Evolutionary conservation across 2,888 invertebrate genomes (phyloP), one percentile per base, ranked within the genome.

Genomic region (Cyaniris semiargus): DNA sequence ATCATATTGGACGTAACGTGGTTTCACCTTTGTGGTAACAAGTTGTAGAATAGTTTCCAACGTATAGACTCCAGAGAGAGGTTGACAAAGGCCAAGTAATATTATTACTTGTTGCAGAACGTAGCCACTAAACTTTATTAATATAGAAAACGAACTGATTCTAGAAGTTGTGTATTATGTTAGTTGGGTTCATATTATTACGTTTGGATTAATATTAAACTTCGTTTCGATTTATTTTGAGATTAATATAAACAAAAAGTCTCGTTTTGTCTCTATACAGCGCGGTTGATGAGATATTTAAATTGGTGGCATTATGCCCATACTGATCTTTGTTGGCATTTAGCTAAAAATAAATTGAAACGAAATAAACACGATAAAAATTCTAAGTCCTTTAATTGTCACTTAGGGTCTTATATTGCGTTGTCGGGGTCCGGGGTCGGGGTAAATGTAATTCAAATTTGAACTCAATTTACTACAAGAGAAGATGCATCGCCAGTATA

Each of bases 41-140:
- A 60, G 60, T 60, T 60, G 27, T 23, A 23, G 58, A 60, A 60
- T 60, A 60, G 60, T 27, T 60, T 60, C 23, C 15, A 23, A 60
- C 23, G 60, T 23, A 60, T 27, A 60, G 60, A 23, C 60, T 60
- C 23, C 13, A 60, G 60, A 21, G 60, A 27, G 66, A 66, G 66
- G 27, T 66, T 66, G 27, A 66, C 27, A 66, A 66, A 27, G 66
- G 66, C 13, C 18, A 27, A 66, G 66, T 66, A 66, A 27, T 66
- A 66, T 66, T 66, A 66, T 66, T 66, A 66, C 66, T 66, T 27
- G 66, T 66, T 31, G 15, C 27, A 27, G 15, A 27, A 27, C 60
- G 27, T 27, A 13, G 27, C 66, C 27, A 66, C 66, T 66, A 66
- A 66, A 66, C 66, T 66, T 66, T 66, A 66, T 66, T 66, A 66